A percentile compares a stretch with the other conserved stretches of the same genome.
Evolutionary conservation across 2,888 invertebrate genomes (phyloP).

Genomic region (Mythimna impura): DNA sequence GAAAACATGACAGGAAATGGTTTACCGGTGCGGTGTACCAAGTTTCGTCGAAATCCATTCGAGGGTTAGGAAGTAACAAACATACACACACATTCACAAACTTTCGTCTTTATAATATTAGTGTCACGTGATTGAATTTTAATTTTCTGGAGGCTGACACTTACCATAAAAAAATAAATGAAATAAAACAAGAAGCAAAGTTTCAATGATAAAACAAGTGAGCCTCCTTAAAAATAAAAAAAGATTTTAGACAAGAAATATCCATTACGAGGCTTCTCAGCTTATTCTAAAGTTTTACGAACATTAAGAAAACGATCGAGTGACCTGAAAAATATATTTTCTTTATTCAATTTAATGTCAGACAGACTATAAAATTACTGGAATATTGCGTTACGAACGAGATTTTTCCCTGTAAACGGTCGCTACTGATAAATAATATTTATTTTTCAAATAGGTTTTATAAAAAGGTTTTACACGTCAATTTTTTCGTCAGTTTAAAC

Average conservation of each 20-base stretch:
- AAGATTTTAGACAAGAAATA: slow-evolving; percentile 19
- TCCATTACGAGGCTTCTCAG: slow-evolving; percentile 31
- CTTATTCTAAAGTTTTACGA: slow-evolving; percentile 23
- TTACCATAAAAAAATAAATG: not conserved
- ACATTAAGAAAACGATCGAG: slow-evolving; percentile 10
- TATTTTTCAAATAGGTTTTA: too few species aligned
- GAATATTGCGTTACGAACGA: not conserved
- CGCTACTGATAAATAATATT: not conserved
- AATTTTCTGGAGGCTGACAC: not conserved
- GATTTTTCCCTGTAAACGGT: not conserved
- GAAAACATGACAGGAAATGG: too few species aligned
- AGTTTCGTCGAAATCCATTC: too few species aligned
- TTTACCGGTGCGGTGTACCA: too few species aligned
- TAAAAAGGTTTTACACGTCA: too few species aligned
- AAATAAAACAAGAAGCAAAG: not conserved
- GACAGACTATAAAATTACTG: not conserved
- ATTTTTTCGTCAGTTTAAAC: too few species aligned
- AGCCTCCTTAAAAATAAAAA: not conserved
- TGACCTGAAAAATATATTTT: slow-evolving; percentile 20
- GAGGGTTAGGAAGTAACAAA: too few species aligned
- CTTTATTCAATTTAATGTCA: slow-evolving; percentile 19
- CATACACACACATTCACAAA: too few species aligned
- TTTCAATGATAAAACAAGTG: not conserved
- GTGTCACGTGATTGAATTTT: too few species aligned
- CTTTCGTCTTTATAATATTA: too few species aligned